Percentiles rank a stretch among this genome's conserved stretches.
Conservation (phyloP, 2,113 vertebrate species). For the Xiphophorus maculatus region DNA sequence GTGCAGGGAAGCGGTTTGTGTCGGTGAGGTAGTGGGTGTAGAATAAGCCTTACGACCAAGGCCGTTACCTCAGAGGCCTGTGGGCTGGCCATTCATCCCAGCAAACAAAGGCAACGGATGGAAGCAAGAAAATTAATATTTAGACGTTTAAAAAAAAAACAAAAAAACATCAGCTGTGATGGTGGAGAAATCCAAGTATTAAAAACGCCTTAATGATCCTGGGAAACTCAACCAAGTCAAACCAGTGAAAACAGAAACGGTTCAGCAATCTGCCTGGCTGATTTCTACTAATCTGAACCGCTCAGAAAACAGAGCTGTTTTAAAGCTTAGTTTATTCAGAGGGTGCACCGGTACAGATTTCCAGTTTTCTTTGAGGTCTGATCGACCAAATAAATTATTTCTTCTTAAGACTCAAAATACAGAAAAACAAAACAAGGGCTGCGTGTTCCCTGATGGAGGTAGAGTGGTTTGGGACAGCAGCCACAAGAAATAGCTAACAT, state of each 20-base stretch:
- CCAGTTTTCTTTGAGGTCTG: too few relatives aligned
- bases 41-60: slow-evolving; percentile 41
- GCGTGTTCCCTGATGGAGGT: too few relatives aligned
- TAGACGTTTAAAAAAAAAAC: slow-evolving; percentile 13
- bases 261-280: neutral
- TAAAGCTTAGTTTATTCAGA: neutral
- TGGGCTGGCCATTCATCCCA: slow-evolving; percentile 47
- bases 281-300: neutral
- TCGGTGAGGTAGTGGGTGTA: slow-evolving; percentile 24
- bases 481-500: too few relatives aligned
- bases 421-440: too few relatives aligned
- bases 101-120: slow-evolving; percentile 48
- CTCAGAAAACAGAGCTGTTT: neutral
- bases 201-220: neutral
- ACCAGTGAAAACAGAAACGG: neutral
- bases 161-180: slow-evolving; percentile 4
- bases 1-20: neutral
- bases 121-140: slow-evolving; percentile 27
- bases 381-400: too few relatives aligned
- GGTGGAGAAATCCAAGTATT: neutral
- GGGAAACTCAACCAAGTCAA: neutral
- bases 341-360: neutral
- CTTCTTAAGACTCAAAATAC: too few relatives aligned
- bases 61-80: slow-evolving; percentile 35
- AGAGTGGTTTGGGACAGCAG: too few relatives aligned